Conservation (phyloP, 2,797 vertebrate genomes). For the Harpagifer antarcticus region DNA sequence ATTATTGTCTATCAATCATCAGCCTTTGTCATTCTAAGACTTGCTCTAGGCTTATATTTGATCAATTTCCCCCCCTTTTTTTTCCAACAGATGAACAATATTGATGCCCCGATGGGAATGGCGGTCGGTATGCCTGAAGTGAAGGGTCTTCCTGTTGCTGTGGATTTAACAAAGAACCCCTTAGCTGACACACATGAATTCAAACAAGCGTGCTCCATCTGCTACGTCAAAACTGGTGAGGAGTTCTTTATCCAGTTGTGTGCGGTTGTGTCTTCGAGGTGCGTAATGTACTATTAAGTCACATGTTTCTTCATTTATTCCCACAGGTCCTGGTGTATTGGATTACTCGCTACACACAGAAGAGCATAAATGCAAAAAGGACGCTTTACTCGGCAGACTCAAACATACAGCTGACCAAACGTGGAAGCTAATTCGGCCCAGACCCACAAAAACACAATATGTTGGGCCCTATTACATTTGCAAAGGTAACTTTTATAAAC, state of each 20-base stretch:
- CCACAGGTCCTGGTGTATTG: constrained; percentile 89
- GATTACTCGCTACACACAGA: constrained; percentile 89
- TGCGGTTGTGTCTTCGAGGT: background rate
- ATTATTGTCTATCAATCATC: background rate
- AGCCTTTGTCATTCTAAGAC: background rate
- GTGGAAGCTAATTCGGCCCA: constrained; percentile 96
- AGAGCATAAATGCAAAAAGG: constrained; percentile 98
- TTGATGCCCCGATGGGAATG: constrained; percentile 87
- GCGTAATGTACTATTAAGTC: background rate
- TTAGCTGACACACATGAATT: constrained; percentile 95
- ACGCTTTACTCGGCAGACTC: constrained; percentile 92
- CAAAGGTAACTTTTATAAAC: constrained; percentile 88
- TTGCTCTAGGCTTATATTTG: background rate
- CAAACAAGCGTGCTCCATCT: constrained; percentile 92
- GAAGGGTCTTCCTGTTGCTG: constrained; percentile 73
- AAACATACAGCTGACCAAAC: constrained; percentile 89
- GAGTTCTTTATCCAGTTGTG: background rate
- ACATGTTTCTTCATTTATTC: background rate
- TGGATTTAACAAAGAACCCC: constrained; percentile 89
- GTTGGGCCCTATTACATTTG: constrained; percentile 99
- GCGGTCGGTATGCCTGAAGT: constrained; percentile 87
- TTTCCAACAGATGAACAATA: constrained; percentile 87
- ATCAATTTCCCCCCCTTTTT: background rate
- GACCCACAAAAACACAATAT: constrained; percentile 97
- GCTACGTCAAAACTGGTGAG: constrained; percentile 94